Evolutionary conservation across 2,888 invertebrate species (phyloP), one percentile per base, ranked within the genome.

Genomic region (Xylota segnis): DNA sequence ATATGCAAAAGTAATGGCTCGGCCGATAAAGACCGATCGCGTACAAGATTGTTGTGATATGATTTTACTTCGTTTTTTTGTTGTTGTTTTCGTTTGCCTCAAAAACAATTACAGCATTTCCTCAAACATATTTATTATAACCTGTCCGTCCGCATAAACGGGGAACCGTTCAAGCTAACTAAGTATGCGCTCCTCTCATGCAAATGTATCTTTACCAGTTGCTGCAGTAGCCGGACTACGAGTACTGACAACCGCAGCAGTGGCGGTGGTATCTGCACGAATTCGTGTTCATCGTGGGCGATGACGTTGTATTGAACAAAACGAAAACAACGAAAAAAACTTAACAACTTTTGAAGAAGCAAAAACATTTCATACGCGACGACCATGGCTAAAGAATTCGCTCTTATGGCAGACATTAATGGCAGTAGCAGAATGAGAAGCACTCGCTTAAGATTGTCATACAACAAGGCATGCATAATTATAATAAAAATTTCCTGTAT

Each of bases 101-200:
- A 34, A 63, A 77, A 86, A 86, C 86, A 86, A 86, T 86, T 86
- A 86, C 86, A 86, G 82, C 86, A 86, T 82, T 86, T 86, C 86
- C 86, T 86, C 86, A 86, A 86, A 86, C 86, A 86, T 86, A 82
- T 86, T 86, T 86, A 86, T 86, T 86, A 86, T 82, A 86, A 86
- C 82, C 86, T 86, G 86, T 86, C 86, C 50, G 76, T 82, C 54
- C 27, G 77, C 43, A 71, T 72, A 81, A 82, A 65, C 61, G 63
- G 63, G 45, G 66, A 68, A 45, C 75, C 76, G 47, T 47, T 71
- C 61, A 12, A 68, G 50, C 59, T 58, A 68, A 63, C 56, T 63
- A 56, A n/a, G n/a, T n/a, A n/a, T n/a, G n/a, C 61, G 47, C 45
- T 50, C 61, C 71, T 72, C 72, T 72, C 72, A 86, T 86, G 86